phyloP scores from a whole-genome alignment of 23 tunicate genomes.

The Aplidium turbinatum region DNA sequence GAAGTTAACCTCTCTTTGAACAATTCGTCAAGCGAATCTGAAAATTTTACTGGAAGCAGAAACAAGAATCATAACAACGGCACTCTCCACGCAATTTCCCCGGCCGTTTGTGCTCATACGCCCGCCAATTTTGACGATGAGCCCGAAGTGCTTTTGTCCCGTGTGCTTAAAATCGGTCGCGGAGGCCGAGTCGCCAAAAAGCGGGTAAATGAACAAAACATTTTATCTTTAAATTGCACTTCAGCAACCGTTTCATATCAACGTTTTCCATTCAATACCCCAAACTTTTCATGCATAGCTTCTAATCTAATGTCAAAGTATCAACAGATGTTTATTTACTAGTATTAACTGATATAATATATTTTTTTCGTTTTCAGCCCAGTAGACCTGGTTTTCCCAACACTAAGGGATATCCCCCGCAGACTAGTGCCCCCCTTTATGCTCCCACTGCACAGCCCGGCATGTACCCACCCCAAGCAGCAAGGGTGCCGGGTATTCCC shows the following conservation, averaged over 20 bases:
- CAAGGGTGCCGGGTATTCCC: constrained; percentile 15
- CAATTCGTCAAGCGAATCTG: background rate
- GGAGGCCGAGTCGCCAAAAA: constrained; percentile 54
- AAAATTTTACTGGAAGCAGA: background rate
- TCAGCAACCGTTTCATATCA: too few relatives aligned
- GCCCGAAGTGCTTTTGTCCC: constrained; percentile 32
- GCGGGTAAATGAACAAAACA: constrained; percentile 23
- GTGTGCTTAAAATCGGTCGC: constrained; percentile 30
- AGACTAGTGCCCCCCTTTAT: constrained; percentile 25
- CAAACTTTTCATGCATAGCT: too few relatives aligned
- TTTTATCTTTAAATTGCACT: too few relatives aligned
- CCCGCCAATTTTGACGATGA: background rate
- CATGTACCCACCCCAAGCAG: constrained; percentile 21
- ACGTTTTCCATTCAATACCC: too few relatives aligned
- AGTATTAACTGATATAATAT: too few relatives aligned
- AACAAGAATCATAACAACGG: constrained; percentile 45
- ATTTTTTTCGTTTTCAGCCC: constrained; percentile 51
- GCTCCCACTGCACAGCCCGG: constrained; percentile 33
- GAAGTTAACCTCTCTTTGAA: constrained; percentile 38
- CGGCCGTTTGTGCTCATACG: background rate
- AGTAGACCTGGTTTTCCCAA: constrained; percentile 61
- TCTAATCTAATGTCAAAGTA: too few relatives aligned
- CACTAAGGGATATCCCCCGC: constrained; percentile 11
- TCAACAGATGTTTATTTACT: too few relatives aligned
- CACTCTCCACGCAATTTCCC: background rate